Evolutionary conservation across 2,797 vertebrate genomes (phyloP), one percentile per base, ranked within the genome.

Genomic region (Pelodytes ibericus): DNA sequence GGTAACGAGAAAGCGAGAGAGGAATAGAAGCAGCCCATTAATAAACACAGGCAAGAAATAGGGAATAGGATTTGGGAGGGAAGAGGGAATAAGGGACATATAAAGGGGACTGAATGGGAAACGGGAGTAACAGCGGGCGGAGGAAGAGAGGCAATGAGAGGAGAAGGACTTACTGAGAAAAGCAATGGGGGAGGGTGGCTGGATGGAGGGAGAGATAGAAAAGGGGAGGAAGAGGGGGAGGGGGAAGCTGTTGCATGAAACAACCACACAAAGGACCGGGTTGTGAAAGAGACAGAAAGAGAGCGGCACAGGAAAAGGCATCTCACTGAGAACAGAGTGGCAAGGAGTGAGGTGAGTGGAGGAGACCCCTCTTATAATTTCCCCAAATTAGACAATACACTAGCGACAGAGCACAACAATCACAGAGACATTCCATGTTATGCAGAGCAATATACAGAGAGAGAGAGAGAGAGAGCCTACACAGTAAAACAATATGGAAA

Each of bases 171-270:
- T 73, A 74, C 25, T 58, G 72, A 65, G 59, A 44, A 56, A 65
- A 53, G 73, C 39, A 60, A 31, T 53, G 64, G 66, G 60, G 67
- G 74, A 71, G 67, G 66, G 74, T 13, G 29, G 49, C 25, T 13
- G 33, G 65, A 71, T 58, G 75, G 75, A 72, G 75, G 61, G 75
- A 77, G 60, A 65, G 31, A 77, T 60, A 77, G 71, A 71, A 77
- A 36, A 77, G 74, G 74, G 71, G 66, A 71, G 74, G 74, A 76
- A 77, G 74, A 71, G 75, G 75, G 75, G 74, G 75, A 72, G 69
- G 75, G 75, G 75, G 69, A 33, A 47, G 74, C 67, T 71, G 67
- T 71, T 71, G 74, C 67, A 76, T 76, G 74, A 70, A 70, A 61
- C 74, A 63, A 60, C 57, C 65, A 77, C 75, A 77, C 75, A 77